A percentile compares a stretch with the other conserved stretches of the same genome.
These are phyloP conservation scores for Triplophysa siluroides DNA, from an alignment of 2,113 vertebrate species.

Conservation along the genomic window DNA sequence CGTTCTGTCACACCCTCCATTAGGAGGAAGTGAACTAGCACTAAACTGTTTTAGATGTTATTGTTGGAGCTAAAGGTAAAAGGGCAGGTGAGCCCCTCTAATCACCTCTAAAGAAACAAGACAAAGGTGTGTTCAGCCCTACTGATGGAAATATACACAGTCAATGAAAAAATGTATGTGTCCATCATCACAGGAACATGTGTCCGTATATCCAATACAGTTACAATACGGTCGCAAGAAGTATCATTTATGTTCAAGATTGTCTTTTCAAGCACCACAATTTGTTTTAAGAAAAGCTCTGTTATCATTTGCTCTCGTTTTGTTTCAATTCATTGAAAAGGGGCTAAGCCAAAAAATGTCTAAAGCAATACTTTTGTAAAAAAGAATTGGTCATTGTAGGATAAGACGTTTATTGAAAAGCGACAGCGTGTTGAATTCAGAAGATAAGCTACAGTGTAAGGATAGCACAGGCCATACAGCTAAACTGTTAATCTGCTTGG, in stretches of 20 bases:
- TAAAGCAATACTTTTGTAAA: no score
- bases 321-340: no score
- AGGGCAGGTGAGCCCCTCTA: conserved; percentile 20
- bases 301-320: no score
- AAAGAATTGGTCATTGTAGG: no score
- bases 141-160: neutral
- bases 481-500: neutral
- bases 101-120: conserved; percentile 28
- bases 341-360: no score
- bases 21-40: conserved; percentile 52
- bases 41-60: conserved; percentile 59
- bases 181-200: neutral
- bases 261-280: no score
- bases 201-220: neutral
- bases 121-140: conserved; percentile 6
- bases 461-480: neutral
- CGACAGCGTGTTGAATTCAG: no score
- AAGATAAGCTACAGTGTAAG: no score
- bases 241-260: no score
- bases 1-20: conserved; percentile 47
- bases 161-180: neutral
- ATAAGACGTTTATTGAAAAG: no score
- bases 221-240: neutral
- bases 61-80: conserved; percentile 23
- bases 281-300: no score